Evolutionary conservation across 2,113 vertebrate genomes (phyloP), one percentile per base, ranked within the genome.

Genomic region (Chloropsis hardwickii): DNA sequence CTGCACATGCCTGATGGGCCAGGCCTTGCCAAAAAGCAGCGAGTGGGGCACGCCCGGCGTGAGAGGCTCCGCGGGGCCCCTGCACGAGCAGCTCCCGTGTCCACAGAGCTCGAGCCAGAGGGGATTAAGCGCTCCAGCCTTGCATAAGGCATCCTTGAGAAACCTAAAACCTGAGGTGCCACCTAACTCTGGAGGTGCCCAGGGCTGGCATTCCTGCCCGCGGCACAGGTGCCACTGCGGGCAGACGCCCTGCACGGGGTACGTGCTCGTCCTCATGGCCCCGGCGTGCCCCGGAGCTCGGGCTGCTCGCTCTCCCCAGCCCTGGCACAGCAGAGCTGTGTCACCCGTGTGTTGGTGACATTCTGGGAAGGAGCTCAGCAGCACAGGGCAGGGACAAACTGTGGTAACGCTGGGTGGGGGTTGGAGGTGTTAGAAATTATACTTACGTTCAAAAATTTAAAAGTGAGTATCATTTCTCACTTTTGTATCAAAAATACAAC

Each of bases 121-220:
- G 9, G 95, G 95, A 95, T 96, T 95, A 96, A 84, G 24, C 5
- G 31, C 95, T 92, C 92, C n/a, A 93, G 31, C 56, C 76, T 50
- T 10, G 80, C 72, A 22, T 84, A 91, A 95, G 89, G 77, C 91
- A 94, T 20, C 91, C 86, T 74, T 5, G 77, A 72, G 96, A 96
- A 96, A 96, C 92, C 25, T 45, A 95, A 97, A 95, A 96, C 96
- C 95, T 3, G 27, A 48, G 94, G 69, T 94, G 95, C 94, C 77
- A 86, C 91, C 91, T 81, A 51, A 33, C 62, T 20, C 80, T 58
- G 86, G 22, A 42, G 92, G 87, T 84, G 69, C 76, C 65, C 70
- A 1, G 53, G 2, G 88, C 86, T 78, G 85, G 39, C 42, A 0
- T 81, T 93, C 54, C 88, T 83, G 50, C 54, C 39, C 45, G 28